Evolutionary conservation across 2,888 invertebrate genomes (phyloP), one percentile per base, ranked within the genome.

Genomic region (Pomacea canaliculata): DNA sequence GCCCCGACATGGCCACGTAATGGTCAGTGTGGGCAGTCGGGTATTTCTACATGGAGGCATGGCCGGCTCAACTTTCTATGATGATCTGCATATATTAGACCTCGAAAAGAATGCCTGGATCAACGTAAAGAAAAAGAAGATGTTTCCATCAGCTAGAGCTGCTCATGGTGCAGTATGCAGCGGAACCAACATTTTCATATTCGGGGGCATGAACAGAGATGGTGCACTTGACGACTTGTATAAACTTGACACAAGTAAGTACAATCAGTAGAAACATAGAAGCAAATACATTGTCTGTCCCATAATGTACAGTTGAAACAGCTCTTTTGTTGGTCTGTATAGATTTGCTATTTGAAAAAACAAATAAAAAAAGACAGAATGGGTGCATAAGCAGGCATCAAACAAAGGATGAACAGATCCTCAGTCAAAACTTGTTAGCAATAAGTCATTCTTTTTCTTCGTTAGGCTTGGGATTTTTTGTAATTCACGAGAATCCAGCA

Each of bases 31-130:
- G 49, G 86, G 86, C 27, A 85, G 84, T 78, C 85, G 85, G 73
- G 80, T 91, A 37, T 88, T 84, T 76, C 77, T 91, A 51, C 90
- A 90, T 79, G 91, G 90, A 19, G 91, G 91, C 23, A 90, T 91
- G 89, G 84, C 88, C 7, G 89, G 88, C 8, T 81, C 85, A 37
- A 86, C 86, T 10, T 89, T 91, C 79, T 91, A 89, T 76, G 88
- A 89, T 79, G 90, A 91, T 77, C 83, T 91, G 27, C 88, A 90
- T 81, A 81, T 88, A 19, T 80, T 91, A 27, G 89, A 91, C 80
- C 73, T 90, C 37, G 84, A 86, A 16, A 86, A 84, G 65, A 81
- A 83, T 48, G 81, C 83, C 9, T 90, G 90, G 89, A 81, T 81
- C 18, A 83, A 81, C 76, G 82, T 86, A n/a, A 88, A 87, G 74